phyloP scores from a whole-genome alignment of 2,797 vertebrate genomes.

The Spinus olivaceus region DNA sequence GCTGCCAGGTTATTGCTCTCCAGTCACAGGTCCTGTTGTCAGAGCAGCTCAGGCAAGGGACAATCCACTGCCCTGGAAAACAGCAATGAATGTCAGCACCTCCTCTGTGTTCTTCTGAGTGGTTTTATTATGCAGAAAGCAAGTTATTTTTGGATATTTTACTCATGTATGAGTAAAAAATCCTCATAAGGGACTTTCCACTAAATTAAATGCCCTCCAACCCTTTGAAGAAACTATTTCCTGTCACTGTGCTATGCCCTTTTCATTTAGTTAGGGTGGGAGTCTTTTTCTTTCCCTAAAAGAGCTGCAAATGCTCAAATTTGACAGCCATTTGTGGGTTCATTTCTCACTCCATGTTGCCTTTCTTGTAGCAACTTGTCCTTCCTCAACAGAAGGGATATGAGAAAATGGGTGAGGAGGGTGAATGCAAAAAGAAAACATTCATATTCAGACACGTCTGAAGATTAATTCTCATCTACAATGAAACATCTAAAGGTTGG shows the following conservation, averaged over 20 bases:
- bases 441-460: neutral
- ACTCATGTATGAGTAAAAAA: neutral
- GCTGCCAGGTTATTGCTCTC: slow-evolving; percentile 91
- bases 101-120: neutral
- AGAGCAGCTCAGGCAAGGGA: slow-evolving; percentile 93
- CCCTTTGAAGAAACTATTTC: neutral
- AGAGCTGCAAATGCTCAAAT: neutral
- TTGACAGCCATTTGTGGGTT: neutral
- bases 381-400: neutral
- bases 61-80: slow-evolving; percentile 89
- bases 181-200: neutral
- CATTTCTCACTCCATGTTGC: neutral
- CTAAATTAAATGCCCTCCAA: neutral
- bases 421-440: neutral
- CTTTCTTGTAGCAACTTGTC: neutral
- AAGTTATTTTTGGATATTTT: neutral
- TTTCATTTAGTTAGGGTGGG: neutral
- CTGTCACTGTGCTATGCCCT: neutral
- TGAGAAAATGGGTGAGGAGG: neutral
- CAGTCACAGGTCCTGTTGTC: slow-evolving; percentile 97
- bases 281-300: neutral
- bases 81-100: neutral
- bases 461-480: neutral
- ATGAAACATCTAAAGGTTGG: neutral
- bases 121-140: neutral